Percentiles rank a stretch among this genome's conserved stretches.
phyloP scores from a whole-genome alignment of 2,888 invertebrate genomes.

The Scrobipalpa atriplicella region DNA sequence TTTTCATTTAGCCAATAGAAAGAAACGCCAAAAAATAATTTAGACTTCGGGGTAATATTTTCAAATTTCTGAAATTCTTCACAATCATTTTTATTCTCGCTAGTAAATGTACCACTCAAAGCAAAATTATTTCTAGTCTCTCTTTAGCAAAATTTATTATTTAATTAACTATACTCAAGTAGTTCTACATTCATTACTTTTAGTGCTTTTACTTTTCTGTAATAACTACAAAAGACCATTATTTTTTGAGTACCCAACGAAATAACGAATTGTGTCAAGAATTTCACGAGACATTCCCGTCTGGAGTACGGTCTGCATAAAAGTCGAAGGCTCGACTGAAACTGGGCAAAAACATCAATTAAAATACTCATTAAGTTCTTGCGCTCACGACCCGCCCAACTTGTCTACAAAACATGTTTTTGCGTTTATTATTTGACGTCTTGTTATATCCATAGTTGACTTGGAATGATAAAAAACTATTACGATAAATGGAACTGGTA shows the following conservation, averaged over 20 bases:
- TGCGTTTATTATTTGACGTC: background rate
- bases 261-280: conserved; percentile 1
- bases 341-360: conserved; percentile 16
- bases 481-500: too few relatives aligned
- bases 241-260: background rate
- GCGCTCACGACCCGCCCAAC: background rate
- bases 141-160: too few relatives aligned
- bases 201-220: too few relatives aligned
- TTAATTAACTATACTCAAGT: too few relatives aligned
- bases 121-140: too few relatives aligned
- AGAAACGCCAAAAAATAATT: too few relatives aligned
- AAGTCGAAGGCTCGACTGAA: background rate
- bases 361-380: conserved; percentile 18
- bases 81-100: too few relatives aligned
- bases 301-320: background rate
- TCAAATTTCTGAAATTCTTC: too few relatives aligned
- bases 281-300: conserved; percentile 1
- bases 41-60: too few relatives aligned
- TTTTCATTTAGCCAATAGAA: too few relatives aligned
- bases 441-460: background rate
- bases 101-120: too few relatives aligned
- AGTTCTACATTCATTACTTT: too few relatives aligned
- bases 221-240: background rate
- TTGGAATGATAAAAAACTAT: background rate
- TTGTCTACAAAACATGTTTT: background rate